Conservation (phyloP, 2,888 invertebrate genomes). For the Cremastobaeus sp. region DNA sequence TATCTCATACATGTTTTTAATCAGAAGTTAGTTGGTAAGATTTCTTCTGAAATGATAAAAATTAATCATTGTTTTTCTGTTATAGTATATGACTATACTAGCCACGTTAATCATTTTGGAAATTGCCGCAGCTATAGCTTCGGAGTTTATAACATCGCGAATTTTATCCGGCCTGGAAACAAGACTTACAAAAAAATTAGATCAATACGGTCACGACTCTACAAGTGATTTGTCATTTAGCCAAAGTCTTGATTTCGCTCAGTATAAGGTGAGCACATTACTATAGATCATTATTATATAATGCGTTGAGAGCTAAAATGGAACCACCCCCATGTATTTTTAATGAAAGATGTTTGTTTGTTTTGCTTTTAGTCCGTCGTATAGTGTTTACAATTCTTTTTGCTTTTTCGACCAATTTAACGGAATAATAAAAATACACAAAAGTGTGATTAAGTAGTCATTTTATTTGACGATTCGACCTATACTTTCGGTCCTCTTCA, state of each 20-base stretch:
- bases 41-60: neutral
- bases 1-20: neutral
- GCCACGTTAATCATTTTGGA: constrained; percentile 78
- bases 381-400: too few relatives aligned
- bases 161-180: constrained; percentile 75
- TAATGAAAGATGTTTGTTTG: too few relatives aligned
- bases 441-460: too few relatives aligned
- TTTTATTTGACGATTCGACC: too few relatives aligned
- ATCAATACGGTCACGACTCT: constrained; percentile 72
- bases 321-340: too few relatives aligned
- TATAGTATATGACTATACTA: constrained; percentile 79
- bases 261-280: constrained; percentile 75
- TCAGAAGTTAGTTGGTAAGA: neutral
- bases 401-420: too few relatives aligned
- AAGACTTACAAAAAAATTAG: constrained; percentile 73
- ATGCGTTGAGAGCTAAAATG: too few relatives aligned
- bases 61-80: constrained; percentile 14
- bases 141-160: constrained; percentile 76
- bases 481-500: too few relatives aligned
- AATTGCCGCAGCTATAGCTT: constrained; percentile 75
- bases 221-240: constrained; percentile 76
- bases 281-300: too few relatives aligned
- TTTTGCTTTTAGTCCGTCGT: too few relatives aligned
- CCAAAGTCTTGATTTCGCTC: constrained; percentile 78
- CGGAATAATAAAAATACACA: too few relatives aligned